Percentiles rank a stretch among this genome's conserved stretches.
Evolutionary conservation across 2,113 vertebrate species (phyloP).

Genomic region (Eublepharis macularius): DNA sequence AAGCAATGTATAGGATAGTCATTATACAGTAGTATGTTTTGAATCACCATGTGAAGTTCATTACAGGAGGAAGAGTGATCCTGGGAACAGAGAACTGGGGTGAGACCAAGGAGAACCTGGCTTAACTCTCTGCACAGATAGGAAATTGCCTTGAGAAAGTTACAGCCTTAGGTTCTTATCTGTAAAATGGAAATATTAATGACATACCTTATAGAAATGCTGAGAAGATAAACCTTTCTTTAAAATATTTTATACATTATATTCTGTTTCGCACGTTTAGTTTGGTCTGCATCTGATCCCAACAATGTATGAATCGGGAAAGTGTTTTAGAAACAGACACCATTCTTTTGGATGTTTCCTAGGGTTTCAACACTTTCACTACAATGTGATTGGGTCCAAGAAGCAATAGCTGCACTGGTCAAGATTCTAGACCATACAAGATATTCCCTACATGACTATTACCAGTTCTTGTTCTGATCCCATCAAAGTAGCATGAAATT

Average conservation of each 20-base stretch:
- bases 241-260: not conserved
- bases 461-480: not conserved
- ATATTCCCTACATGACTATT: not conserved
- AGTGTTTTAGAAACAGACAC: not conserved
- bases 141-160: not conserved
- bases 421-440: not conserved
- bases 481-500: conserved; percentile 2
- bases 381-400: not conserved
- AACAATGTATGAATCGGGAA: not conserved
- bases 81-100: not conserved
- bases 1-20: not conserved
- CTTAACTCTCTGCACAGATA: not conserved
- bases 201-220: not conserved
- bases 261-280: not conserved
- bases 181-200: not conserved
- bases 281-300: not conserved
- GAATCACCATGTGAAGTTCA: not conserved
- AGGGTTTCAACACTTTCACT: not conserved
- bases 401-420: not conserved
- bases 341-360: not conserved
- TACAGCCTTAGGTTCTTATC: not conserved
- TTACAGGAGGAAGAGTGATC: not conserved
- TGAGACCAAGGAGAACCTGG: not conserved
- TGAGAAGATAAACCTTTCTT: not conserved
- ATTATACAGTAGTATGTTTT: not conserved